Percentiles rank a stretch among this genome's conserved stretches.
These are phyloP conservation scores for Phyllotis vaccarum DNA, from an alignment of 2,797 vertebrate genomes.

Conservation along the genomic window DNA sequence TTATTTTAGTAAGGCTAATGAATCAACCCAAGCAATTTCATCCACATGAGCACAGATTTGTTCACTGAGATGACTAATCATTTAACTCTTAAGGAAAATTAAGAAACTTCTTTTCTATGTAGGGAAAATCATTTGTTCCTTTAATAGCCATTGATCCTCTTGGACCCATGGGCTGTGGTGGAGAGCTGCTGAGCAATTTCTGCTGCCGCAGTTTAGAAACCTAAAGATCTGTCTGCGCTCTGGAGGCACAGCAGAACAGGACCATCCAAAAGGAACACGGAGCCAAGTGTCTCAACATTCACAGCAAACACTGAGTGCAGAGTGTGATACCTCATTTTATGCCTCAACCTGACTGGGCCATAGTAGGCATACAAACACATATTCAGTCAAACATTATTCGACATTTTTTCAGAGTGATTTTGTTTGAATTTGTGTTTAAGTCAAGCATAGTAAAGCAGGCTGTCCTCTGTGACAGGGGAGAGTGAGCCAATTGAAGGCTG, in stretches of 20 bases:
- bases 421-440: background rate
- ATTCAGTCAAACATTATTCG: background rate
- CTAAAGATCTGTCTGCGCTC: background rate
- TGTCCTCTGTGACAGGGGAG: background rate
- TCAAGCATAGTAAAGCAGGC: background rate
- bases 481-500: background rate
- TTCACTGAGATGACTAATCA: background rate
- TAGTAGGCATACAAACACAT: background rate
- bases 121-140: background rate
- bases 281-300: background rate
- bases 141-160: background rate
- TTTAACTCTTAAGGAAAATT: background rate
- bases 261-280: no score
- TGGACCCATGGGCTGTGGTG: background rate
- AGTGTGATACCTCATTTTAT: background rate
- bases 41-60: background rate
- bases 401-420: background rate
- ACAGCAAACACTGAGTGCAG: no score
- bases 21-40: background rate
- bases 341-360: background rate
- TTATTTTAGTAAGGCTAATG: background rate
- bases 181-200: background rate
- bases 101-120: background rate
- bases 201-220: background rate
- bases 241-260: no score